Conservation (phyloP, 2,888 invertebrate species). For the Oscheius myriophilus region DNA sequence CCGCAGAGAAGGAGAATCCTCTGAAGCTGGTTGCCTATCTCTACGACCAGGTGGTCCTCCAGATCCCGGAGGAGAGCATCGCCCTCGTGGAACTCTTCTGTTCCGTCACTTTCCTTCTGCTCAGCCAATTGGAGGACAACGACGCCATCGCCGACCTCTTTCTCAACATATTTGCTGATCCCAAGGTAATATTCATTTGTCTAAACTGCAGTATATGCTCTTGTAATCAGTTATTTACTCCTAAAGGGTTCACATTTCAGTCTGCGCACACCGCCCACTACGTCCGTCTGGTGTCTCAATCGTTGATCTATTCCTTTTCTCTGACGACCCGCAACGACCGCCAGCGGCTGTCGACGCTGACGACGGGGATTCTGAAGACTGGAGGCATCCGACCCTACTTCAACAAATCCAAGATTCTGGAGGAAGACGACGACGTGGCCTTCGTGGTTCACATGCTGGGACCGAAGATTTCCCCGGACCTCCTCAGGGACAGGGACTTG, state of each 20-base stretch:
- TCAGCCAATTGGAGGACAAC: slow-evolving; percentile 8
- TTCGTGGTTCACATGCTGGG: slow-evolving; percentile 21
- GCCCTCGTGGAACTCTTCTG: slow-evolving; percentile 13
- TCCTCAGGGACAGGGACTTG: slow-evolving; percentile 12
- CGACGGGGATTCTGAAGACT: neutral
- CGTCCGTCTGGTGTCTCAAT: slow-evolving; percentile 9
- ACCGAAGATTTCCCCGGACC: neutral
- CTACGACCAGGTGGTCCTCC: slow-evolving; percentile 1
- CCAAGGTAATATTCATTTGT: neutral
- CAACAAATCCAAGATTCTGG: slow-evolving; percentile 3
- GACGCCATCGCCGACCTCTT: slow-evolving; percentile 33
- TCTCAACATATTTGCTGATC: slow-evolving; percentile 37
- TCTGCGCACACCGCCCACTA: slow-evolving; percentile 1
- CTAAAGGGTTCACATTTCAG: too few species aligned
- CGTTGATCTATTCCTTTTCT: slow-evolving; percentile 19
- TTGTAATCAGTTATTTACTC: too few species aligned
- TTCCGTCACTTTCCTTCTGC: slow-evolving; percentile 15
- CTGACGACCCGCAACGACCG: slow-evolving; percentile 9
- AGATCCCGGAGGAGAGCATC: slow-evolving; percentile 6
- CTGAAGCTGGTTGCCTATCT: slow-evolving; percentile 6
- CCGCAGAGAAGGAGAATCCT: neutral
- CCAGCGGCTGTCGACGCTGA: neutral
- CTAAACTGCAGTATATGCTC: neutral
- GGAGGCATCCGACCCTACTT: slow-evolving; percentile 24
- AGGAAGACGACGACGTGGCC: neutral